phyloP scores from a whole-genome alignment of 2,888 invertebrate genomes.

The Deilephila porcellus region DNA sequence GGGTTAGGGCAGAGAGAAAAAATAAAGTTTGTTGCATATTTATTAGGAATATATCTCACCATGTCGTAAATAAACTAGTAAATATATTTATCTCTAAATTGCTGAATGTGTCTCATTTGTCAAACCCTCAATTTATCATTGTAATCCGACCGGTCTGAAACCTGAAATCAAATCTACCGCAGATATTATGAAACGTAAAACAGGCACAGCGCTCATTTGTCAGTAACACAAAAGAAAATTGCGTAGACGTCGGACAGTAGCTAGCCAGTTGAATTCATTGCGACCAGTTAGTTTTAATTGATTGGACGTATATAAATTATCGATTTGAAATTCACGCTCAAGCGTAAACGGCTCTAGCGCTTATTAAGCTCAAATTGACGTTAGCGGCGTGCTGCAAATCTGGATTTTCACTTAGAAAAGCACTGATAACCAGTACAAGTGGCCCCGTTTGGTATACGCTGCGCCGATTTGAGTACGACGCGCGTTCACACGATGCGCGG shows the following conservation, averaged over 20 bases:
- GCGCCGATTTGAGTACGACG: background rate
- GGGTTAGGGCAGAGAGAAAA: too few relatives aligned
- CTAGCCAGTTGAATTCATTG: background rate
- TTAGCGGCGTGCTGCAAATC: conserved; percentile 57
- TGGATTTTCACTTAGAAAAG: conserved; percentile 61
- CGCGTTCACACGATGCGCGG: background rate
- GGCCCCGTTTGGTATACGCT: conserved; percentile 28
- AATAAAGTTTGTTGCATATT: too few relatives aligned
- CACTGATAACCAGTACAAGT: conserved; percentile 36
- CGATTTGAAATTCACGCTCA: conserved; percentile 27
- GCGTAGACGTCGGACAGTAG: background rate
- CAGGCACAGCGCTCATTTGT: conserved; percentile 12
- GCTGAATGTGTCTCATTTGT: background rate
- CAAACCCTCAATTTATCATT: background rate
- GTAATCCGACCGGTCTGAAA: background rate
- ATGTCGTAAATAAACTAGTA: background rate
- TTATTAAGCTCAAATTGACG: conserved; percentile 57
- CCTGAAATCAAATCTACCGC: background rate
- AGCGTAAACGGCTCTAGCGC: conserved; percentile 51
- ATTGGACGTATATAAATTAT: conserved; percentile 22
- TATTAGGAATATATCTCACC: too few relatives aligned
- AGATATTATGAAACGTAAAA: background rate
- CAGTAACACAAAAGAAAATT: conserved; percentile 18
- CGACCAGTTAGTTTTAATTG: conserved; percentile 9
- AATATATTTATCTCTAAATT: background rate